Base-by-base conservation (phyloP, 2,797 vertebrate species). In the Danio tinwini region DNA sequence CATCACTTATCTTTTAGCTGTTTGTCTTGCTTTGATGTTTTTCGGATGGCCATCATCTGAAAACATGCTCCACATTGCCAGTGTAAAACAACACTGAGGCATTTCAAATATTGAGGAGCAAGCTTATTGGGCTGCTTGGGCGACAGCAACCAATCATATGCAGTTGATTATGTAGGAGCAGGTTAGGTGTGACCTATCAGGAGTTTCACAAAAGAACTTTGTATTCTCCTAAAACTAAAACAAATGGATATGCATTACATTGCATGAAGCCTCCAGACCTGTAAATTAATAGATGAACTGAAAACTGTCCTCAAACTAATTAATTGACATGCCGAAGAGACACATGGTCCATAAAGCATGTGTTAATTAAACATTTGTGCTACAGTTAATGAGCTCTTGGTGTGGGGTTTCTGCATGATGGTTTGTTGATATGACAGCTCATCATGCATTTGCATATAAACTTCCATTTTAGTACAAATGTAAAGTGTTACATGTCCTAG, bases 361-460 rank as follows among this genome's bases (percentile, higher is more conserved):
- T 10, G 40, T 64, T 81, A 61, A 75, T 75, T 62, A 75, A 75
- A 53, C 13, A 44, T 42, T 44, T 67, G n/a, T 52, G 71, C 55
- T 29, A 59, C 53, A 17, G 37, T 50, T 29, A 59, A 63, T 29
- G 62, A 73, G 45, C 61, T 61, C 8, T 42, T 29, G 7, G 40
- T 6, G 37, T 39, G 21, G 42, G 67, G 40, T 17, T 40, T 10
- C 21, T 47, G 21, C 21, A 10, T 37, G 21, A 47, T 21, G 17
- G 50, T 49, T 56, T 72, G n/a, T 14, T 53, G 16, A 68, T 49
- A 19, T 77, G 16, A 55, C 68, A 68, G 45, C 13, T 49, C 21
- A 16, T 59, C 42, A 3, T 17, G 37, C 42, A 42, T 74, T 47
- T 10, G 50, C 5, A 3, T 58, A 7, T 19, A 37, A 39, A 71